Percentiles rank a stretch among this genome's conserved stretches.
phyloP scores from a whole-genome alignment of 2,888 invertebrate species.

The Arctia plantaginis region DNA sequence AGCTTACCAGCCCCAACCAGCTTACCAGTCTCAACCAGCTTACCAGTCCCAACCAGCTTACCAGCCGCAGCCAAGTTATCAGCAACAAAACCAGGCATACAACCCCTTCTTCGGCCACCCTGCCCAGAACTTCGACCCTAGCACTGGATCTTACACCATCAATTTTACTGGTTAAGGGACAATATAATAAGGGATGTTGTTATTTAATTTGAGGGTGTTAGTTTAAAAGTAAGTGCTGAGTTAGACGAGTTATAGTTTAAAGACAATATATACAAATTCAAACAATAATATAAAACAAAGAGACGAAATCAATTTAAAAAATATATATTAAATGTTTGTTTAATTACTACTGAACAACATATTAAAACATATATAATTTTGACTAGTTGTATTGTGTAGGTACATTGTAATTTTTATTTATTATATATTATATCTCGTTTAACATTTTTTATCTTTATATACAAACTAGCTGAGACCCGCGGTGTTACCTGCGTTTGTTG shows the following conservation, averaged over 20 bases:
- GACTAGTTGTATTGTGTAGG: too few relatives aligned
- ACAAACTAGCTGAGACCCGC: too few relatives aligned
- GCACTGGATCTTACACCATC: conserved; percentile 92
- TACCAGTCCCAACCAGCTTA: conserved; percentile 53
- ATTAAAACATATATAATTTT: too few relatives aligned
- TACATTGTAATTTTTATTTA: too few relatives aligned
- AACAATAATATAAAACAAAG: neutral
- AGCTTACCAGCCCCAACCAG: conserved; percentile 65
- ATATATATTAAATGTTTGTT: too few relatives aligned
- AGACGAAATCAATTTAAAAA: neutral
- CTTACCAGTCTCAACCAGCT: conserved; percentile 60
- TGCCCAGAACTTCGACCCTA: conserved; percentile 90
- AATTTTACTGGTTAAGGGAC: conserved; percentile 88
- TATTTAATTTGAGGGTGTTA: conserved; percentile 21
- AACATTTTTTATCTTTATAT: neutral
- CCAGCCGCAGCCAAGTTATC: conserved; percentile 60
- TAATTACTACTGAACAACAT: too few relatives aligned
- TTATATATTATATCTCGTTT: neutral
- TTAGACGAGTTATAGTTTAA: conserved; percentile 25
- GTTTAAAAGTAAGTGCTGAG: conserved; percentile 23
- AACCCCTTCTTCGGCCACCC: conserved; percentile 89
- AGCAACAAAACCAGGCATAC: conserved; percentile 65
- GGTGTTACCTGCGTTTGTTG: too few relatives aligned
- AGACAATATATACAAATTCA: neutral
- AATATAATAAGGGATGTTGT: conserved; percentile 16